Percentiles rank a stretch among this genome's conserved stretches.
Conservation (phyloP, 1,140 invertebrate genomes). For the Dendrolimus punctatus region DNA sequence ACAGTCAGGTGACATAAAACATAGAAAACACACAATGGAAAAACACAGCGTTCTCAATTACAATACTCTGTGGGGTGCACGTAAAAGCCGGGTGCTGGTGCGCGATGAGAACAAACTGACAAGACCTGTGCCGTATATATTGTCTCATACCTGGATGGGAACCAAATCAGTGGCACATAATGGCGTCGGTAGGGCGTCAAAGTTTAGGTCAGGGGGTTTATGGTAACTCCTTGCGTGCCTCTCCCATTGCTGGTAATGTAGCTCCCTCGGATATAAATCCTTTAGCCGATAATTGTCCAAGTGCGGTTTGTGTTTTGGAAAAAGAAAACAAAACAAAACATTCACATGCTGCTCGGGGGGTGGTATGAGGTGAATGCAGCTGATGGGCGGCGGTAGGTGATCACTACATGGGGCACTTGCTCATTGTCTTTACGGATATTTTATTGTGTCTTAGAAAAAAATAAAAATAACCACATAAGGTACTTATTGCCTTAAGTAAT, state of each 20-base stretch:
- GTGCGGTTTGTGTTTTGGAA: constrained; percentile 68
- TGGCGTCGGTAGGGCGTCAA: constrained; percentile 58
- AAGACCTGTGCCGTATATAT: constrained; percentile 43
- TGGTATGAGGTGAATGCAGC: constrained; percentile 63
- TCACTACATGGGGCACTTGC: constrained; percentile 14
- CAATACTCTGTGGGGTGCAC: constrained; percentile 48
- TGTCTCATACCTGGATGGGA: constrained; percentile 78
- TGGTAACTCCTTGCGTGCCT: constrained; percentile 61
- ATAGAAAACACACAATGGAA: constrained; percentile 21
- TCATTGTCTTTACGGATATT: too few relatives aligned
- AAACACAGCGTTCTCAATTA: constrained; percentile 33
- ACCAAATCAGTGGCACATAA: constrained; percentile 77
- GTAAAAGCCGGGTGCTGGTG: constrained; percentile 56
- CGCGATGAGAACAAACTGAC: constrained; percentile 38
- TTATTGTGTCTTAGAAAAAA: too few relatives aligned
- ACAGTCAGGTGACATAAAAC: neutral
- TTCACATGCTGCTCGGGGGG: constrained; percentile 68
- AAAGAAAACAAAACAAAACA: constrained; percentile 69
- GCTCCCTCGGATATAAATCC: constrained; percentile 68
- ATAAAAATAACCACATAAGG: too few relatives aligned
- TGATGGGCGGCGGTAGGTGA: constrained; percentile 30
- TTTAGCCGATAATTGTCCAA: constrained; percentile 61
- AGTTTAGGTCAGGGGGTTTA: constrained; percentile 68
- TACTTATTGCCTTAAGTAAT: too few relatives aligned
- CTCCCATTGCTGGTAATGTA: constrained; percentile 63